Conservation (phyloP, 2,888 invertebrate species). For the Phymatocera aterrima region DNA sequence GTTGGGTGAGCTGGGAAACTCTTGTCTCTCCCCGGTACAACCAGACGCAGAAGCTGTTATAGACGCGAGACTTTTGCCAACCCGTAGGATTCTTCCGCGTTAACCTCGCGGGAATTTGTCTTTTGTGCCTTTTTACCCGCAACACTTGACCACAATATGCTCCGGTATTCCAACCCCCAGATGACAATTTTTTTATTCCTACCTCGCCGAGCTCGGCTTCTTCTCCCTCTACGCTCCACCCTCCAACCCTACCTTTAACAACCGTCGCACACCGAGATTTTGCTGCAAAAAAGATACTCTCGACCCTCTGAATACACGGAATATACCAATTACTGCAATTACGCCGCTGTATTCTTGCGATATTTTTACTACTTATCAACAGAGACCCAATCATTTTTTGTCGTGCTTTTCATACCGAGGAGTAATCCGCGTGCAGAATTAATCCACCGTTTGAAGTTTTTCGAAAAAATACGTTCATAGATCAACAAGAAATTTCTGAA, state of each 20-base stretch:
- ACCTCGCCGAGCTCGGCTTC: not conserved
- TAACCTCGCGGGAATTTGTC: constrained; percentile 38
- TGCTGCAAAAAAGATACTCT: constrained; percentile 7
- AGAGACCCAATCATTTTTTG: not conserved
- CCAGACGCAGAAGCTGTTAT: not conserved
- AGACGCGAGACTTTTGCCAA: constrained; percentile 24
- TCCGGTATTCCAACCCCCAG: constrained; percentile 2
- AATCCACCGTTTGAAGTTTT: not conserved
- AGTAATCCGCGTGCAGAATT: not conserved
- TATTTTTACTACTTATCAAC: too few relatives aligned
- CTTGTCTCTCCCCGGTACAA: constrained; percentile 28
- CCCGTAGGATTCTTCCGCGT: constrained; percentile 15
- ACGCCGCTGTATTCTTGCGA: not conserved
- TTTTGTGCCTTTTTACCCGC: constrained; percentile 40
- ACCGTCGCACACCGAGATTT: not conserved
- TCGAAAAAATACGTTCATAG: not conserved
- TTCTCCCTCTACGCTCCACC: not conserved
- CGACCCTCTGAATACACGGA: not conserved
- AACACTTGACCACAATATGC: constrained; percentile 40
- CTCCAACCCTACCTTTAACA: not conserved
- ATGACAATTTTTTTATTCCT: constrained; percentile 28
- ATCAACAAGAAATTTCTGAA: not conserved
- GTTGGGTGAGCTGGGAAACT: constrained; percentile 22
- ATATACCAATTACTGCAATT: constrained; percentile 7
- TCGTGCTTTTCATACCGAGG: not conserved